Evolutionary conservation across 2,113 vertebrate species (phyloP).

Genomic region (Corvus cornix): DNA sequence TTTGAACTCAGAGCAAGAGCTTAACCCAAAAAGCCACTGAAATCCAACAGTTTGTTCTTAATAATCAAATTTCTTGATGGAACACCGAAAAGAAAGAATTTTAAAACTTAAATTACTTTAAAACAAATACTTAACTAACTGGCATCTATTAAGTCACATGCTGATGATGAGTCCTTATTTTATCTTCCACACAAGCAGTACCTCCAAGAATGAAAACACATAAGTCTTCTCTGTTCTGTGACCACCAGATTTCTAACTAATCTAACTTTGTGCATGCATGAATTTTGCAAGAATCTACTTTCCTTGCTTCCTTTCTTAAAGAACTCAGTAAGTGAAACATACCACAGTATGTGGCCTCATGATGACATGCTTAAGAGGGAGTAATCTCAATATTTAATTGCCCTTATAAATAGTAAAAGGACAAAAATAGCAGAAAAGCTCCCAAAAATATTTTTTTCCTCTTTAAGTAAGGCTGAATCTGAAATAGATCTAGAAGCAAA

Average conservation of each 20-base stretch:
- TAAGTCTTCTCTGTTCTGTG: not conserved
- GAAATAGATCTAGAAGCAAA: conserved; percentile 39
- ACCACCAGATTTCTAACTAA: not conserved
- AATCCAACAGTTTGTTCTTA: not conserved
- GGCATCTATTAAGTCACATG: not conserved
- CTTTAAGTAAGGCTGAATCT: not conserved
- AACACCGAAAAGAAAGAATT: not conserved
- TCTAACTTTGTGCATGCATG: not conserved
- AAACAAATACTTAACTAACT: not conserved
- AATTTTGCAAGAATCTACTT: not conserved
- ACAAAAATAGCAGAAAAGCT: not conserved
- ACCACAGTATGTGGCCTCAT: not conserved
- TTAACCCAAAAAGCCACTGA: not conserved
- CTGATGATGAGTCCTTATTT: not conserved
- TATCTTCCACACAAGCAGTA: not conserved
- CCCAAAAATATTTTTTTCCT: not conserved
- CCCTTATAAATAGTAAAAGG: not conserved
- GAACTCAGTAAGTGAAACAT: not conserved
- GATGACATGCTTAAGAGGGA: not conserved
- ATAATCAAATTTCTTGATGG: not conserved
- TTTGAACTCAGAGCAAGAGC: not conserved
- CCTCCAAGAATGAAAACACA: not conserved
- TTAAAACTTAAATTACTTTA: conserved; percentile 6
- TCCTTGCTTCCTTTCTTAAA: not conserved
- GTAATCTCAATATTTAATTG: conserved; percentile 44